Conservation (phyloP, 2,113 vertebrate species). For the Pycnonotus jocosus region DNA sequence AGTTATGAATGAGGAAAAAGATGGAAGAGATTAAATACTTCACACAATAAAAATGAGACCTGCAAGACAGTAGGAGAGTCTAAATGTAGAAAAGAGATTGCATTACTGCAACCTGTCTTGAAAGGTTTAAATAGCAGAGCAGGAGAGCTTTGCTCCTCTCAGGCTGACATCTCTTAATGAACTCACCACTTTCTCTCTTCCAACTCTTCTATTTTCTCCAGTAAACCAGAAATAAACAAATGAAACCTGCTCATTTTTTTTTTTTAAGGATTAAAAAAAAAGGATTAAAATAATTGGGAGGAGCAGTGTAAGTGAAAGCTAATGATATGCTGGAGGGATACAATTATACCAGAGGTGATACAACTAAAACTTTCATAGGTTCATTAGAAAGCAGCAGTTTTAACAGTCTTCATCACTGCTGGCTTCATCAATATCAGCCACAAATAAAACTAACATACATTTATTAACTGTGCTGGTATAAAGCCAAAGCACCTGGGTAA, state of each 20-base stretch:
- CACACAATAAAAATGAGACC: conserved; percentile 22
- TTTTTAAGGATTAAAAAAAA: too few relatives aligned
- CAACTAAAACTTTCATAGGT: not conserved
- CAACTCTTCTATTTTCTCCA: not conserved
- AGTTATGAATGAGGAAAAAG: conserved; percentile 39
- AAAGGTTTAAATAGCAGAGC: not conserved
- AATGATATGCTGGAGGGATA: not conserved
- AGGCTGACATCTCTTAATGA: not conserved
- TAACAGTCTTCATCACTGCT: not conserved
- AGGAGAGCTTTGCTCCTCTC: not conserved
- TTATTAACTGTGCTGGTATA: not conserved
- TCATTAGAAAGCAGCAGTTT: not conserved
- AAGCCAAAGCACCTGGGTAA: not conserved
- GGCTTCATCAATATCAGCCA: not conserved
- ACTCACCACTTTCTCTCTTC: not conserved
- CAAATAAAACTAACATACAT: not conserved
- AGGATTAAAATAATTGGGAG: not conserved
- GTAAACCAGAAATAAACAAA: not conserved
- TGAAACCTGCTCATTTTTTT: not conserved
- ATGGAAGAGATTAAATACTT: conserved; percentile 50
- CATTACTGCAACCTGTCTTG: conserved; percentile 5
- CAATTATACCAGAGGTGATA: not conserved
- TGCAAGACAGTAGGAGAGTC: not conserved
- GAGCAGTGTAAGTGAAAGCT: not conserved
- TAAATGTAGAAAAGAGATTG: conserved; percentile 13